phyloP scores from a whole-genome alignment of 2,113 vertebrate species.

The Uria lomvia region DNA sequence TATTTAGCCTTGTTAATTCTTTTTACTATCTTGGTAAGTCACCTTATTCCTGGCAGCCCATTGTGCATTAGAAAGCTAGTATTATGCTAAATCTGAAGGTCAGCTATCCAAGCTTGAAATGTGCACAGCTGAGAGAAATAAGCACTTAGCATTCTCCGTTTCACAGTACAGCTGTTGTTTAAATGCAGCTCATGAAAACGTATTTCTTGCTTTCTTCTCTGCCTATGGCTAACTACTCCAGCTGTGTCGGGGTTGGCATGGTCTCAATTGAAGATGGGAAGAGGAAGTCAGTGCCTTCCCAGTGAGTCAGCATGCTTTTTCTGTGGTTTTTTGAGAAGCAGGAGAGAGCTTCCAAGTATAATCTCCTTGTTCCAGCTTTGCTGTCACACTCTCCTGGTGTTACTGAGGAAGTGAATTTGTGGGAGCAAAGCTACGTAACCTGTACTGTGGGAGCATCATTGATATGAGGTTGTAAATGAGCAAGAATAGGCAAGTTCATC shows the following conservation, averaged over 20 bases:
- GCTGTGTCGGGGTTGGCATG: background rate
- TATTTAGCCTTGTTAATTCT: background rate
- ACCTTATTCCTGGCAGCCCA: background rate
- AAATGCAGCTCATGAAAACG: background rate
- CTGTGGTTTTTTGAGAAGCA: background rate
- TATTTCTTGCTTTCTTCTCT: background rate
- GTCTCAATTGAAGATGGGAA: background rate
- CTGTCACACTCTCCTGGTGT: background rate
- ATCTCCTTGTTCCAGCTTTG: background rate
- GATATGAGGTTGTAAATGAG: background rate
- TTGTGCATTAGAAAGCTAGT: conserved; percentile 3
- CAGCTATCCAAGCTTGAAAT: conserved; percentile 27
- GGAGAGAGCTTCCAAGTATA: background rate
- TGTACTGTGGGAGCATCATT: background rate
- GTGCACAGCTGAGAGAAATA: conserved; percentile 21
- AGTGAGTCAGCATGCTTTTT: background rate
- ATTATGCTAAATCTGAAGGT: conserved; percentile 41
- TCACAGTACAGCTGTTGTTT: conserved; percentile 63
- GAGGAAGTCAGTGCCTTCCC: background rate
- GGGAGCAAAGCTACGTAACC: background rate
- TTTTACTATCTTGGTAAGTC: background rate
- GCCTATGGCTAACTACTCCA: background rate
- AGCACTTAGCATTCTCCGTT: background rate
- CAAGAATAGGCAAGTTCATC: background rate
- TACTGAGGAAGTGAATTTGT: background rate